Percentiles rank a stretch among this genome's conserved stretches.
phyloP scores from a whole-genome alignment of 2,113 vertebrate species.

The Gyps fulvus region DNA sequence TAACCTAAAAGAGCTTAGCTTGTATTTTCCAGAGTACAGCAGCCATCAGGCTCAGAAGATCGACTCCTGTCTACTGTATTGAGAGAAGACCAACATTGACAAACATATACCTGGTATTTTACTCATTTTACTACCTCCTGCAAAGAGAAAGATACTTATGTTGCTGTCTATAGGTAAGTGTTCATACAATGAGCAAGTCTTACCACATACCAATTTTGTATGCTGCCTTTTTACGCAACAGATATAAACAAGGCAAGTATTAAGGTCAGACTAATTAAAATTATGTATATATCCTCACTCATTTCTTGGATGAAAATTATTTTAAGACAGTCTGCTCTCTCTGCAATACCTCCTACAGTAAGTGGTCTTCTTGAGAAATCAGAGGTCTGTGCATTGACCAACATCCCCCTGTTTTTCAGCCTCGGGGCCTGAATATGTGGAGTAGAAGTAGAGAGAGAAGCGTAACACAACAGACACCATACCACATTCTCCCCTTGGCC shows the following conservation, averaged over 20 bases:
- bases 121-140: not conserved
- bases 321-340: not conserved
- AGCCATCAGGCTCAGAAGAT: not conserved
- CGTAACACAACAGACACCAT: not conserved
- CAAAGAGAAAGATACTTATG: not conserved
- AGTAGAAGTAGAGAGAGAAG: not conserved
- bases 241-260: not conserved
- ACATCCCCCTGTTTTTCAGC: not conserved
- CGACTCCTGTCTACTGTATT: not conserved
- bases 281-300: not conserved
- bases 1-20: not conserved
- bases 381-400: not conserved
- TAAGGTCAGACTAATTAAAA: not conserved
- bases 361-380: not conserved
- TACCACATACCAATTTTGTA: not conserved
- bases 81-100: not conserved
- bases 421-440: not conserved
- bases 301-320: not conserved
- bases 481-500: not conserved
- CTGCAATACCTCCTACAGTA: not conserved
- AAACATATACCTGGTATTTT: not conserved
- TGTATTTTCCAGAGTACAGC: not conserved
- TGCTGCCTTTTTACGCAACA: not conserved
- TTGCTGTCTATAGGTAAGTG: not conserved
- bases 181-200: not conserved